Percentiles rank a stretch among this genome's conserved stretches.
phyloP scores from a whole-genome alignment of 2,797 vertebrate genomes.

The Pantherophis alleghaniensis region DNA sequence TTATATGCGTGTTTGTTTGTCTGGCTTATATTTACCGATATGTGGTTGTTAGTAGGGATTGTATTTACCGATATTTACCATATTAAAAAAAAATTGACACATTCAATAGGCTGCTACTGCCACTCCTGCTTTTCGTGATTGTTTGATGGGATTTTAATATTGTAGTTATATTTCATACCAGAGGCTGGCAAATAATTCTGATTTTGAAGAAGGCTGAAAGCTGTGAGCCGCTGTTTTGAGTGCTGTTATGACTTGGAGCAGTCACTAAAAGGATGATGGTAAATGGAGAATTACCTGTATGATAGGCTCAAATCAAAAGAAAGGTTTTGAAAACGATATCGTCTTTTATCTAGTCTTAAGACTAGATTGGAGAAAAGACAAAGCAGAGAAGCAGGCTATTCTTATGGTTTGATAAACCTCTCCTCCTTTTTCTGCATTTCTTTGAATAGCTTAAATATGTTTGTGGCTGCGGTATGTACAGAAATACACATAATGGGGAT shows the following conservation, averaged over 20 bases:
- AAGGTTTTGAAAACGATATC: not conserved
- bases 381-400: not conserved
- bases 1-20: not conserved
- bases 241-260: not conserved
- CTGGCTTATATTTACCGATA: not conserved
- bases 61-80: not conserved
- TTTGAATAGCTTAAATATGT: not conserved
- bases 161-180: not conserved
- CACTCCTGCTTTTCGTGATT: not conserved
- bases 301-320: not conserved
- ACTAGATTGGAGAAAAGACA: not conserved
- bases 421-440: not conserved
- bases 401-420: not conserved
- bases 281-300: not conserved
- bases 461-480: not conserved
- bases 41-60: not conserved
- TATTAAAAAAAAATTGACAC: not conserved
- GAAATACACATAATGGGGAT: not conserved
- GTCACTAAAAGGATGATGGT: not conserved
- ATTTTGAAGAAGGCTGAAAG: not conserved
- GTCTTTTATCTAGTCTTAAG: not conserved
- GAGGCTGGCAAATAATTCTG: not conserved
- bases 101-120: not conserved
- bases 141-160: not conserved
- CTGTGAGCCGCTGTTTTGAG: not conserved